Evolutionary conservation across 2,113 vertebrate species (phyloP).

Genomic region (Tragulus kanchil): DNA sequence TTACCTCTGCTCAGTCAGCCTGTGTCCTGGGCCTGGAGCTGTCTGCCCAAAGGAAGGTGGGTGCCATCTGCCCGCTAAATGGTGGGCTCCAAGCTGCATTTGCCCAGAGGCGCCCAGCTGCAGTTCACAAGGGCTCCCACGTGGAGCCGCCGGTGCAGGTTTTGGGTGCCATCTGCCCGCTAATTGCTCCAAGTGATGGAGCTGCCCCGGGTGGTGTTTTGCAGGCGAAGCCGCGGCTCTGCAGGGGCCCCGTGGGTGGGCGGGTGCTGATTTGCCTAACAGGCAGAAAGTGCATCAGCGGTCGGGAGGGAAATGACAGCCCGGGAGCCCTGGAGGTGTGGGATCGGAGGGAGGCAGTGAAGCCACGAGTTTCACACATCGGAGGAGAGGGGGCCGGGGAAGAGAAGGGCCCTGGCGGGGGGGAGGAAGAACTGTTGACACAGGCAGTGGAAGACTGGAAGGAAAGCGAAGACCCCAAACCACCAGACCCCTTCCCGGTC

Average conservation of each 20-base stretch:
- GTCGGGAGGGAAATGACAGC: not conserved
- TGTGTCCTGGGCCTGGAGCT: not conserved
- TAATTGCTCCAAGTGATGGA: too few species aligned
- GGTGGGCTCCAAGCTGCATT: not conserved
- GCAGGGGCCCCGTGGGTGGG: not conserved
- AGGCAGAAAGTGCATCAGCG: not conserved
- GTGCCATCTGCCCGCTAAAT: not conserved
- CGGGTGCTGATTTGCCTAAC: constrained; percentile 68
- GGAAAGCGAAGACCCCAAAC: not conserved
- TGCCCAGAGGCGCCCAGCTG: not conserved
- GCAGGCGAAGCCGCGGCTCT: not conserved
- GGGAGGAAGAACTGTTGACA: not conserved
- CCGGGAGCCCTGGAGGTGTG: not conserved
- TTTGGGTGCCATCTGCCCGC: too few species aligned
- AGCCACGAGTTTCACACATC: constrained; percentile 38
- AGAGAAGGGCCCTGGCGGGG: fast-evolving
- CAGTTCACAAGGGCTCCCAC: not conserved
- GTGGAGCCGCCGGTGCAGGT: too few species aligned
- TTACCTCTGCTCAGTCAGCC: not conserved
- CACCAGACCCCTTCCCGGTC: not conserved
- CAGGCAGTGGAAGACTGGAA: not conserved
- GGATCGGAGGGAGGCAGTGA: not conserved
- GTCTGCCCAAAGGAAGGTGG: not conserved
- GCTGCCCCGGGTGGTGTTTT: too few species aligned
- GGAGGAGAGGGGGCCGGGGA: not conserved